These are phyloP conservation scores for Idaea biselata DNA, from an alignment of 2,888 invertebrate species.

Conservation along the genomic window DNA sequence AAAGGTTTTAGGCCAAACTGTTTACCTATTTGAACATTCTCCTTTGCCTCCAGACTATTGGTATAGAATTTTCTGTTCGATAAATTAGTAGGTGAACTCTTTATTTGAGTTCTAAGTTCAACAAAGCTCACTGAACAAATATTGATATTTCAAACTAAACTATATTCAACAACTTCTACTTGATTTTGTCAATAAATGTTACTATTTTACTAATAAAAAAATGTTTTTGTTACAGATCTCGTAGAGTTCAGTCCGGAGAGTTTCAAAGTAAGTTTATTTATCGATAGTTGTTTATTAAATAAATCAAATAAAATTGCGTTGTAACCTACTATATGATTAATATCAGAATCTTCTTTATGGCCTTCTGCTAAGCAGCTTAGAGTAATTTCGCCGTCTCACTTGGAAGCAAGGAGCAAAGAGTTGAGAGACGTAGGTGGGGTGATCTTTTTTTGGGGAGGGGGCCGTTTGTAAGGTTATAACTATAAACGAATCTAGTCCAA, in stretches of 20 bases:
- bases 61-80: background rate
- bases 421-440: too few relatives aligned
- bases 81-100: background rate
- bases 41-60: background rate
- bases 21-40: background rate
- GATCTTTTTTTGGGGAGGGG: too few relatives aligned
- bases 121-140: background rate
- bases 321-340: too few relatives aligned
- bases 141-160: background rate
- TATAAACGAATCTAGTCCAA: too few relatives aligned
- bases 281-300: background rate
- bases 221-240: background rate
- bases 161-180: background rate
- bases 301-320: too few relatives aligned
- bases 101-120: background rate
- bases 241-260: background rate
- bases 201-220: conserved; percentile 1
- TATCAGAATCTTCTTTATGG: too few relatives aligned
- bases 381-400: too few relatives aligned
- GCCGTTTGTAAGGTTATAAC: too few relatives aligned
- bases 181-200: background rate
- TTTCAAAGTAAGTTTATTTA: background rate
- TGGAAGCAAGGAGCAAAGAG: too few relatives aligned
- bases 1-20: background rate
- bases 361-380: too few relatives aligned